These are phyloP conservation scores for Eupithecia dodoneata DNA, from an alignment of 2,888 invertebrate species.

Conservation along the genomic window DNA sequence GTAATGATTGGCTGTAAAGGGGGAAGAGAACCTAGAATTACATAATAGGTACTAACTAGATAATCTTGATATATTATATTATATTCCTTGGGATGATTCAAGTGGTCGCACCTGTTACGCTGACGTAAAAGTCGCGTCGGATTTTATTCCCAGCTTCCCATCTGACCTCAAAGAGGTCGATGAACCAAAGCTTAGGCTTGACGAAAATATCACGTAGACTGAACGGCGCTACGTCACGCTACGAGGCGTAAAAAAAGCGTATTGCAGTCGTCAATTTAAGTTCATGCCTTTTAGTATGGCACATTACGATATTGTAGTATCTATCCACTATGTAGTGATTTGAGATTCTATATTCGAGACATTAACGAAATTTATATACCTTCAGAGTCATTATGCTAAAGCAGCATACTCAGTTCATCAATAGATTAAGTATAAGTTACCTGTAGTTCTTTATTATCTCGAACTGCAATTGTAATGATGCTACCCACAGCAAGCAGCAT, in stretches of 20 bases:
- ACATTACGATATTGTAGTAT: too few species aligned
- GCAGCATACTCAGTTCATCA: neutral
- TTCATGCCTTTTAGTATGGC: slow-evolving; percentile 48
- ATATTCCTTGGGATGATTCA: neutral
- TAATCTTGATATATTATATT: neutral
- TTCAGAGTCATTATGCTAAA: too few species aligned
- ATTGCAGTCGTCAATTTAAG: slow-evolving; percentile 13
- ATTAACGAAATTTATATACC: too few species aligned
- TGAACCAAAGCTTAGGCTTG: slow-evolving; percentile 65
- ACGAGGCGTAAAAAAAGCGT: slow-evolving; percentile 47
- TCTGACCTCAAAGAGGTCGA: slow-evolving; percentile 71
- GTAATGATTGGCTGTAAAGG: too few species aligned
- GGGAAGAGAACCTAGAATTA: too few species aligned
- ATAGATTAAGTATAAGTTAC: neutral
- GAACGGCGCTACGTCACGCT: slow-evolving; percentile 67
- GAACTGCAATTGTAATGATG: too few species aligned
- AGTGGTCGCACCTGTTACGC: neutral
- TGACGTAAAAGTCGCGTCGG: slow-evolving; percentile 1
- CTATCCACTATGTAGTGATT: too few species aligned
- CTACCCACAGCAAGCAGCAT: neutral
- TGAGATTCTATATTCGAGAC: too few species aligned
- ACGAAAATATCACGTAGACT: slow-evolving; percentile 67
- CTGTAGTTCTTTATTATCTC: neutral
- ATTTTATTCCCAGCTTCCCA: slow-evolving; percentile 43
- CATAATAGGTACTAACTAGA: too few species aligned